phyloP scores from a whole-genome alignment of 1,140 invertebrate species.

The Triops cancriformis region DNA sequence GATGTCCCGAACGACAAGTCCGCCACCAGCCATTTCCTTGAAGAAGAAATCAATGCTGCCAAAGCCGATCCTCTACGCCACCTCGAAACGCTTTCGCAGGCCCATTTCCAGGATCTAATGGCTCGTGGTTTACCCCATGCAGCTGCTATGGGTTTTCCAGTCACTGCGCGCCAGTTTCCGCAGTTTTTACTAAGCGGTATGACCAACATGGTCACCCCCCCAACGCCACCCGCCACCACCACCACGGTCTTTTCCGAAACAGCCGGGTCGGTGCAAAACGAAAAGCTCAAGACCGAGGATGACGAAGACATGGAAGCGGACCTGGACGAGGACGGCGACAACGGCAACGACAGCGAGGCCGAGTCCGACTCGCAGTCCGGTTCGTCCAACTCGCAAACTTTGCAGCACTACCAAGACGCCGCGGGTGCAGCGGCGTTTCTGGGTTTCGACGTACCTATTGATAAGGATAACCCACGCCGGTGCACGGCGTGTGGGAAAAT shows the following conservation, averaged over 20 bases:
- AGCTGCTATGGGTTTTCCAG: constrained; percentile 36
- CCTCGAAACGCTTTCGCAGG: constrained; percentile 69
- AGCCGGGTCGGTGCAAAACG: not conserved
- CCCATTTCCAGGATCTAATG: constrained; percentile 53
- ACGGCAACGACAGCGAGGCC: constrained; percentile 22
- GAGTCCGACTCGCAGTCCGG: constrained; percentile 22
- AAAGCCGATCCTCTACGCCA: constrained; percentile 60
- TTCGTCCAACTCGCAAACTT: constrained; percentile 18
- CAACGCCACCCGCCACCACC: not conserved
- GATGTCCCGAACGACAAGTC: not conserved
- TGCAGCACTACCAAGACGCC: constrained; percentile 19
- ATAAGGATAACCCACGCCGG: constrained; percentile 69
- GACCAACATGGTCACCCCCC: not conserved
- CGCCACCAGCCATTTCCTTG: not conserved
- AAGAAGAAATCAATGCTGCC: constrained; percentile 21
- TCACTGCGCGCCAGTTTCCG: constrained; percentile 44
- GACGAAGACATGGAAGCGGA: constrained; percentile 27
- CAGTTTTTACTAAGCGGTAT: constrained; percentile 38
- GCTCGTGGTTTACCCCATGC: constrained; percentile 18
- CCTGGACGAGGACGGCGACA: constrained; percentile 31
- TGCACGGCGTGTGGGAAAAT: constrained; percentile 87
- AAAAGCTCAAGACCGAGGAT: constrained; percentile 12
- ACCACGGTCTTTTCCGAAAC: not conserved
- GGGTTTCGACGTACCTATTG: constrained; percentile 69
- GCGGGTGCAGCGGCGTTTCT: constrained; percentile 18